A percentile compares a stretch with the other conserved stretches of the same genome.
These are phyloP conservation scores for Ylistrum balloti DNA, from an alignment of 1,140 invertebrate genomes.

Conservation along the genomic window DNA sequence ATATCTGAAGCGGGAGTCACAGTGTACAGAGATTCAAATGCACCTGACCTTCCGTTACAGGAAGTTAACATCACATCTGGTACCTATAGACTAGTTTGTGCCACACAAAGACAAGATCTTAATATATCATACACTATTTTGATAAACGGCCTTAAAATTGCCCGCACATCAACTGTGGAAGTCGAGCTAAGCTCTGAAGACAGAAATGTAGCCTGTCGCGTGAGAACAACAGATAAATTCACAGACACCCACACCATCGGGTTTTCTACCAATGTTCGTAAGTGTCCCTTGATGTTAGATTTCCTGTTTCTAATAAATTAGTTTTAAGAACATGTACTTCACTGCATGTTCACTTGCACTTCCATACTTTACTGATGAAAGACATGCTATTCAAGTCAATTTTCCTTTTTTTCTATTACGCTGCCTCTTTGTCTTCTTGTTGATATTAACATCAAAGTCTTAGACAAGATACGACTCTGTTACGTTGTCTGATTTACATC, in stretches of 20 bases:
- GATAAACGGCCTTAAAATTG: neutral
- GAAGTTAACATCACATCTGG: neutral
- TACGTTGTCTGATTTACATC: too few species aligned
- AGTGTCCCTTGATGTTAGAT: neutral
- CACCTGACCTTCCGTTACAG: neutral
- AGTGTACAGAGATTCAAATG: neutral
- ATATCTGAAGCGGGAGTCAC: neutral
- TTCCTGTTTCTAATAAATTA: too few species aligned
- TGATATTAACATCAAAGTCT: too few species aligned
- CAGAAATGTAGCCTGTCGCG: conserved; percentile 1
- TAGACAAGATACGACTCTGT: too few species aligned
- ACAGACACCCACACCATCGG: neutral
- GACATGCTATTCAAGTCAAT: too few species aligned
- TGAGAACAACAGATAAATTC: neutral
- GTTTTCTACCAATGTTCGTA: conserved; percentile 17
- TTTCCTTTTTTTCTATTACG: too few species aligned
- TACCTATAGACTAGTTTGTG: neutral
- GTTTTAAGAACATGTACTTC: too few species aligned
- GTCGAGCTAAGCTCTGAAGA: neutral
- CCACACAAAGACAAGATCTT: neutral
- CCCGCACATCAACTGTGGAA: neutral
- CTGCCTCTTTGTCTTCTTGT: too few species aligned
- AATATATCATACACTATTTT: neutral
- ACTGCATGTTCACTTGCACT: too few species aligned
- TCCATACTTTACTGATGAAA: too few species aligned